phyloP scores from a whole-genome alignment of 2,797 vertebrate genomes.

The Miopithecus talapoin region DNA sequence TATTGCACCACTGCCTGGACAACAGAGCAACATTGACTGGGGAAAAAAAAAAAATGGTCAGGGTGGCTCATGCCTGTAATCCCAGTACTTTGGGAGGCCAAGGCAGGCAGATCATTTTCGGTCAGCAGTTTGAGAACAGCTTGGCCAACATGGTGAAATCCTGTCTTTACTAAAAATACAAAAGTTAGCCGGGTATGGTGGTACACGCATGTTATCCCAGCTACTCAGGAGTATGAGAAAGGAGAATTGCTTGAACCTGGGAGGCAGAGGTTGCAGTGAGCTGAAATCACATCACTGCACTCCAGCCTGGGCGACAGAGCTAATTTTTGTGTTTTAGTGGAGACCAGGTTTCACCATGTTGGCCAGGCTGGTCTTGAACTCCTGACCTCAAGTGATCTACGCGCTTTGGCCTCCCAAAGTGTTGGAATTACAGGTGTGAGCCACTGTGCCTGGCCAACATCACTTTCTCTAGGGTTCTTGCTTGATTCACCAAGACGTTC shows the following conservation, averaged over 20 bases:
- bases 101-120: fast-evolving
- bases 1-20: neutral
- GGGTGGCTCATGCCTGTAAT: neutral
- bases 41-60: neutral
- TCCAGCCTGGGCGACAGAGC: neutral
- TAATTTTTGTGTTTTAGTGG: neutral
- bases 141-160: neutral
- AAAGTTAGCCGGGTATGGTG: neutral
- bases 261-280: neutral
- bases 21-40: neutral
- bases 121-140: neutral
- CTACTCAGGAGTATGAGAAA: neutral
- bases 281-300: neutral
- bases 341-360: neutral
- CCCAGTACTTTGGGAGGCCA: neutral
- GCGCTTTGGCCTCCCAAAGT: neutral
- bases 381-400: neutral
- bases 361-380: neutral
- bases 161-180: neutral
- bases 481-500: neutral
- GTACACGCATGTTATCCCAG: neutral
- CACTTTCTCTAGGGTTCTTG: neutral
- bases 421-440: neutral
- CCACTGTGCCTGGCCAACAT: neutral
- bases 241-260: neutral